Conservation (phyloP, 2,113 vertebrate genomes). For the Herpailurus yagouaroundi region DNA sequence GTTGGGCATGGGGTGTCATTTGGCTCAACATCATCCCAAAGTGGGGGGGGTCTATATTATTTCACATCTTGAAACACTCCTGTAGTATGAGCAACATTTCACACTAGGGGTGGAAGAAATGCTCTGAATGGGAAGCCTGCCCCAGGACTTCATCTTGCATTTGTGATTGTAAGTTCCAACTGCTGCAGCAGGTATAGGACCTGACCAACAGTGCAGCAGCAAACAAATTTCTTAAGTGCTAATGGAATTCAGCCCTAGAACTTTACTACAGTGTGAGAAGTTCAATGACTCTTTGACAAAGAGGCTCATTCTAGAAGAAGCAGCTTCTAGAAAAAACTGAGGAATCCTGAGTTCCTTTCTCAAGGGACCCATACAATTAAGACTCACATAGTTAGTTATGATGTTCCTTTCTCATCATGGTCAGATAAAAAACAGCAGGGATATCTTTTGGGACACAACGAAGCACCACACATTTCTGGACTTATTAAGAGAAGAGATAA, state of each 20-base stretch:
- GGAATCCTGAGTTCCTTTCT: neutral
- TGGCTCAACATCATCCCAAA: neutral
- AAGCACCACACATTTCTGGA: neutral
- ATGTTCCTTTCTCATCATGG: neutral
- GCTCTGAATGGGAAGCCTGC: neutral
- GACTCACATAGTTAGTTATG: no score
- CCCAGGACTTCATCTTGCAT: neutral
- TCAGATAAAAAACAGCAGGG: neutral
- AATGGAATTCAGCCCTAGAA: neutral
- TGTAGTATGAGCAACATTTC: neutral
- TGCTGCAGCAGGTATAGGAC: neutral
- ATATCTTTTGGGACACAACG: neutral
- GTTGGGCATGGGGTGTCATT: neutral
- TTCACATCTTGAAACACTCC: neutral
- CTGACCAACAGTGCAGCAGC: neutral
- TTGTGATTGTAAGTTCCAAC: fast-evolving
- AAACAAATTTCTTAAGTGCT: neutral
- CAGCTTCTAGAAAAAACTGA: neutral
- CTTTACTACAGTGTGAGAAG: neutral
- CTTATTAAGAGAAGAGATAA: neutral
- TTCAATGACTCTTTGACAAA: neutral
- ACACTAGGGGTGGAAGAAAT: neutral
- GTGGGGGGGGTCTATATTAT: neutral
- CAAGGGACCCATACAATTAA: neutral
- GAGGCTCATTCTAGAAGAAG: neutral